These are phyloP conservation scores for Grus americana DNA, from an alignment of 2,113 vertebrate genomes.

Conservation along the genomic window DNA sequence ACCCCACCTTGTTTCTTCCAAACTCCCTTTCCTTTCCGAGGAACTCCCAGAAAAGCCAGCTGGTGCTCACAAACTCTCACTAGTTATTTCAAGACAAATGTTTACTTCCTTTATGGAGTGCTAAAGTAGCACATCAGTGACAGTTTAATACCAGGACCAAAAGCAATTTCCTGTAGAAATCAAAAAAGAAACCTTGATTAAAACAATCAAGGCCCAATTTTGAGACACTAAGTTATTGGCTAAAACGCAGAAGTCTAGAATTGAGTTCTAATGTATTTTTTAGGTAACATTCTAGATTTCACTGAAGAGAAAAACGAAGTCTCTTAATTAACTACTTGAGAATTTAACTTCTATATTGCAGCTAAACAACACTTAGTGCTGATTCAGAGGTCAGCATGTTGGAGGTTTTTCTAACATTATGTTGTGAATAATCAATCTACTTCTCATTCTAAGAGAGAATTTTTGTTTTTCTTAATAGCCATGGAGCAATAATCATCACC, in stretches of 20 bases:
- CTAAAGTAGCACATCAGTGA: slow-evolving; percentile 40
- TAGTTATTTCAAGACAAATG: slow-evolving; percentile 41
- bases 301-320: background rate
- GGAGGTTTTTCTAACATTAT: background rate
- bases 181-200: slow-evolving; percentile 9
- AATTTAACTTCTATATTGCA: background rate
- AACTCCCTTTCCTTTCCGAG: background rate
- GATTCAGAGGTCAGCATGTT: background rate
- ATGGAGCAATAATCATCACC: background rate
- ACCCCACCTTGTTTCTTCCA: background rate
- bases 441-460: background rate
- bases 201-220: background rate
- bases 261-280: background rate
- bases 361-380: background rate
- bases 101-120: slow-evolving; percentile 64
- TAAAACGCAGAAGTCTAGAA: background rate
- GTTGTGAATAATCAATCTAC: background rate
- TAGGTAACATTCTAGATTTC: background rate
- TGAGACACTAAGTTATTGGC: background rate
- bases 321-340: background rate
- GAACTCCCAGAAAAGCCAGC: slow-evolving; percentile 13
- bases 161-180: slow-evolving; percentile 49
- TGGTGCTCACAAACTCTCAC: slow-evolving; percentile 37
- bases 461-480: background rate
- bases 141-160: slow-evolving; percentile 28